Base-by-base conservation (phyloP, 2,888 invertebrate genomes). In the Cryptophagus acutangulus region DNA sequence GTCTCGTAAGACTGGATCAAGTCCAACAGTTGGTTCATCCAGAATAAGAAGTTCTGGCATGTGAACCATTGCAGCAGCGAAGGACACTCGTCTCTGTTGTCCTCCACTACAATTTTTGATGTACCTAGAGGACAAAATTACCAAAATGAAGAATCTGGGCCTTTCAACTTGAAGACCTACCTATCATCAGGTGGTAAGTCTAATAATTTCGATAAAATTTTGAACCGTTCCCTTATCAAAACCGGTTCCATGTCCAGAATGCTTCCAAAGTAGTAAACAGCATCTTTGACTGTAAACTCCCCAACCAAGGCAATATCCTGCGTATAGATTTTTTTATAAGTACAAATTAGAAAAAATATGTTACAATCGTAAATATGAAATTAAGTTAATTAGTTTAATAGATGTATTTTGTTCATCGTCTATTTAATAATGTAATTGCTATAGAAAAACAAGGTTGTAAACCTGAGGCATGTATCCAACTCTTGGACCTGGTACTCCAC, bases 21-120 rank as follows among this genome's bases (percentile, higher is more conserved):
- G 74, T 0, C 93, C 94, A n/a, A 92, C 93, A 0, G 93, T 94
- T 0, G 93, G 93, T 63, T 94, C 94, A 61, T 94, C 94, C 56
- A 94, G 69, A 44, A 94, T 91, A 17, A 94, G 72, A 17, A 94
- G 69, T 64, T 91, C 87, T 0, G 94, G 93, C 52, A 84, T 85
- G 61, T 93, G 92, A 0, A 94, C 78, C 61, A 94, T 71, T 0
- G 93, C 89, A 3, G 87, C 87, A 0, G 92, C 91, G 50, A 94
- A 79, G 0, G 93, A 93, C 0, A 93, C 84, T 36, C 94, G 73
- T 44, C 94, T 73, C 69, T 91, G 89, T 66, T 94, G 93, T 0
- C 94, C 94, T 3, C 94, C 94, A 52, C 91, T 91, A 59, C 84
- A 75, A 43, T 81, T 72, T 59, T 82, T 82, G 40, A 92, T 63